Evolutionary conservation across 64 coral and sea anemone species (phyloP).

Genomic region (Dendronephthya gigantea): DNA sequence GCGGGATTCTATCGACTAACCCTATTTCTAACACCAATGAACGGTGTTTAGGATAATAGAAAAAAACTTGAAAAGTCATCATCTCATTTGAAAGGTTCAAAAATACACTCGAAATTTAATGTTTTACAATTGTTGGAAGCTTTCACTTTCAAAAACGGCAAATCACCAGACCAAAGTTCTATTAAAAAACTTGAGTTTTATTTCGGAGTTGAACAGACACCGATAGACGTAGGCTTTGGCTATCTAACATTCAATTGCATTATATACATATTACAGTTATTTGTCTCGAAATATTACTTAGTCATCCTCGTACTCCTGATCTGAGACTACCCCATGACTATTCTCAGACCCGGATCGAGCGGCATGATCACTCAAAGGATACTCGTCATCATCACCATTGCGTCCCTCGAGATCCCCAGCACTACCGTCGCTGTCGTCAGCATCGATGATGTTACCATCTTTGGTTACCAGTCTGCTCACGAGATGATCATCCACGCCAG

Average conservation of each 20-base stretch:
- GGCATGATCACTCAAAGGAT: neutral
- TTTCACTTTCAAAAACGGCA: no score
- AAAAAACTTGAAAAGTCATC: no score
- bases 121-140: no score
- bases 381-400: neutral
- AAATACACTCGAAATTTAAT: no score
- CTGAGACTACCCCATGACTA: neutral
- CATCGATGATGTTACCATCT: slow-evolving; percentile 78
- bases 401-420: neutral
- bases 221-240: no score
- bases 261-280: neutral
- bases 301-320: neutral
- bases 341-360: neutral
- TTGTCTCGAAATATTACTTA: neutral
- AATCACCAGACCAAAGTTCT: no score
- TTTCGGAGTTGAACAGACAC: no score
- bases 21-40: no score
- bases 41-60: no score
- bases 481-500: slow-evolving; percentile 69
- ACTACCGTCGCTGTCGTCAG: slow-evolving; percentile 54
- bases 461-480: slow-evolving; percentile 78
- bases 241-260: neutral
- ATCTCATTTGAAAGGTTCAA: no score
- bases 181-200: no score
- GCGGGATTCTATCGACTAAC: no score